Conservation (phyloP, 2,888 invertebrate genomes). For the Cerceris rybyensis region DNA sequence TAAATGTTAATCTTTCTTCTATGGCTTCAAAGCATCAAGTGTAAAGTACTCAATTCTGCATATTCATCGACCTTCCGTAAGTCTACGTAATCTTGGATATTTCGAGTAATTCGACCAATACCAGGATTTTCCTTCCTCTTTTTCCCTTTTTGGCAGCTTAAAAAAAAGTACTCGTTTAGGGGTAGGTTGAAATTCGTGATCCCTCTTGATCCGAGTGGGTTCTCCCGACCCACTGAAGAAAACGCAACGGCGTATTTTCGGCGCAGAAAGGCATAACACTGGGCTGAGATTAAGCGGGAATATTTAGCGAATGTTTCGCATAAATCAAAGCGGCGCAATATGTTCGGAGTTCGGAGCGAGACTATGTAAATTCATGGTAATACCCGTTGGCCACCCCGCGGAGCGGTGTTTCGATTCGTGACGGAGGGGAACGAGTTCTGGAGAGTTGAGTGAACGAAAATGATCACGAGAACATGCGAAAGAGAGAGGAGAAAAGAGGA, state of each 20-base stretch:
- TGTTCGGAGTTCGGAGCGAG: constrained; percentile 75
- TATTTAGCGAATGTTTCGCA: constrained; percentile 81
- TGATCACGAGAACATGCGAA: constrained; percentile 47
- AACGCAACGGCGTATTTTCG: constrained; percentile 52
- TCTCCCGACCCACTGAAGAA: constrained; percentile 30
- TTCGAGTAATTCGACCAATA: too few species aligned
- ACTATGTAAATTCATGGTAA: constrained; percentile 81
- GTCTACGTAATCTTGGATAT: too few species aligned
- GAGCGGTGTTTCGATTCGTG: constrained; percentile 72
- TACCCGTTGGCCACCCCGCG: constrained; percentile 73
- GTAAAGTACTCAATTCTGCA: too few species aligned
- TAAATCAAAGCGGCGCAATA: constrained; percentile 80
- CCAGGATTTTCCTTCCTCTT: not conserved
- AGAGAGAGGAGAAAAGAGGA: constrained; percentile 3
- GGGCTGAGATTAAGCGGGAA: constrained; percentile 78
- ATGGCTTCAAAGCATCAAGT: too few species aligned
- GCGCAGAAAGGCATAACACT: constrained; percentile 49
- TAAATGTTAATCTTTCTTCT: too few species aligned
- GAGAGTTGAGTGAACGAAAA: constrained; percentile 44
- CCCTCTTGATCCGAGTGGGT: constrained; percentile 9
- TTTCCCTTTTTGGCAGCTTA: constrained; percentile 34
- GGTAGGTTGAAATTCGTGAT: constrained; percentile 31
- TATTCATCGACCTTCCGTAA: too few species aligned
- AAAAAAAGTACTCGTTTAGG: constrained; percentile 3
- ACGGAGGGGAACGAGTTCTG: constrained; percentile 27